Evolutionary conservation across 2,797 vertebrate genomes (phyloP).

Genomic region (Dryobates pubescens): DNA sequence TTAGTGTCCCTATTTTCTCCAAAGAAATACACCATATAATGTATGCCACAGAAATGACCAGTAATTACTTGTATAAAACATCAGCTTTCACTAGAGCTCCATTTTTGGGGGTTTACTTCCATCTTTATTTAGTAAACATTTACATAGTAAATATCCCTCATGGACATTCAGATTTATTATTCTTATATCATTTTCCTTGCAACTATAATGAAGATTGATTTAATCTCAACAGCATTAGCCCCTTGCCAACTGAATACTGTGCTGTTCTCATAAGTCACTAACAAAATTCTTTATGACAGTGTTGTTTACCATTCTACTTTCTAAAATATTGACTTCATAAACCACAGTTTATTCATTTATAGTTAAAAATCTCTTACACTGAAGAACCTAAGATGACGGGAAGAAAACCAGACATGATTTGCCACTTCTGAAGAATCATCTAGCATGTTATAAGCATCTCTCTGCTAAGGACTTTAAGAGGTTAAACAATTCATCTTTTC

Average conservation of each 20-base stretch:
- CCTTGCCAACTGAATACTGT: neutral
- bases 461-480: neutral
- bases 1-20: neutral
- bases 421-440: neutral
- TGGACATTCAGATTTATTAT: slow-evolving; percentile 27
- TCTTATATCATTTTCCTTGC: neutral
- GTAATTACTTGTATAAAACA: neutral
- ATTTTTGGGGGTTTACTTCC: neutral
- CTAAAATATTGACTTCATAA: neutral
- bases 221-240: slow-evolving; percentile 15
- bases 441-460: neutral
- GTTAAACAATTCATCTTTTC: neutral
- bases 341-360: neutral
- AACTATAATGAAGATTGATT: slow-evolving; percentile 37
- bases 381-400: neutral
- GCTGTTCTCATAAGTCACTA: neutral
- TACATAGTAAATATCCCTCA: neutral
- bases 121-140: slow-evolving; percentile 8
- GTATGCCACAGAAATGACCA: neutral
- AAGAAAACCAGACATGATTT: neutral
- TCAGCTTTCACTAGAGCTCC: neutral
- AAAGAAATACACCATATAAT: neutral
- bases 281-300: neutral
- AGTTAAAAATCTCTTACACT: neutral
- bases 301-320: neutral